A percentile compares a stretch with the other conserved stretches of the same genome.
phyloP scores from a whole-genome alignment of 2,113 vertebrate genomes.

The Neomonachus schauinslandi region DNA sequence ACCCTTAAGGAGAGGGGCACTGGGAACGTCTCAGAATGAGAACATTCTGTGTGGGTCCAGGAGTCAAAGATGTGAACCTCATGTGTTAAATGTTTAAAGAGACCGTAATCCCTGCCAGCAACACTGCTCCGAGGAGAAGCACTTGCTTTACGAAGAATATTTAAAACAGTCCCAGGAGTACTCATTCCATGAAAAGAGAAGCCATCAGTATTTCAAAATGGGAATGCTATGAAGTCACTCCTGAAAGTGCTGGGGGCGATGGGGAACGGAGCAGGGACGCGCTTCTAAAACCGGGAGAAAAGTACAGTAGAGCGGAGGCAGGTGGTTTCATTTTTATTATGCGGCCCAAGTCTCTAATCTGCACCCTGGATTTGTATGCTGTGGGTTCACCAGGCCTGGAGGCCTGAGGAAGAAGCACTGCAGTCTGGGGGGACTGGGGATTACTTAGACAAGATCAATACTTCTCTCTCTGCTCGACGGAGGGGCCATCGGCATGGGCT shows the following conservation, averaged over 20 bases:
- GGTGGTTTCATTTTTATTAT: background rate
- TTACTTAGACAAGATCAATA: background rate
- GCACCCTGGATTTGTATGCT: background rate
- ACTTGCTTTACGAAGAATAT: background rate
- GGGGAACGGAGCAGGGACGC: rapidly evolving
- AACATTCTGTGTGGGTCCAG: background rate
- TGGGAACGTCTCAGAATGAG: background rate
- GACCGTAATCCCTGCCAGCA: background rate
- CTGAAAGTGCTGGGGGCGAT: background rate
- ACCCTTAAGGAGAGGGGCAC: background rate
- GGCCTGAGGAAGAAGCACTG: background rate
- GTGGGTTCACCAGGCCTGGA: background rate
- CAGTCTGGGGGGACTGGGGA: background rate
- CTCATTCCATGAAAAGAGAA: background rate
- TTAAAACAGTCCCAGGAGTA: background rate
- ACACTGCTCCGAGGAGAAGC: background rate
- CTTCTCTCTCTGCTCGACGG: background rate
- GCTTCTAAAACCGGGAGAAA: background rate
- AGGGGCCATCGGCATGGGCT: background rate
- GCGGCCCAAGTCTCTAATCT: background rate
- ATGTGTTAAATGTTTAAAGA: background rate
- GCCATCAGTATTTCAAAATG: background rate
- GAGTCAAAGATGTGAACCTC: background rate
- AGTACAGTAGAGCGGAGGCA: background rate
- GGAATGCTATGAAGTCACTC: background rate